phyloP scores from a whole-genome alignment of 2,113 vertebrate species.

The Lophochroa leadbeateri region DNA sequence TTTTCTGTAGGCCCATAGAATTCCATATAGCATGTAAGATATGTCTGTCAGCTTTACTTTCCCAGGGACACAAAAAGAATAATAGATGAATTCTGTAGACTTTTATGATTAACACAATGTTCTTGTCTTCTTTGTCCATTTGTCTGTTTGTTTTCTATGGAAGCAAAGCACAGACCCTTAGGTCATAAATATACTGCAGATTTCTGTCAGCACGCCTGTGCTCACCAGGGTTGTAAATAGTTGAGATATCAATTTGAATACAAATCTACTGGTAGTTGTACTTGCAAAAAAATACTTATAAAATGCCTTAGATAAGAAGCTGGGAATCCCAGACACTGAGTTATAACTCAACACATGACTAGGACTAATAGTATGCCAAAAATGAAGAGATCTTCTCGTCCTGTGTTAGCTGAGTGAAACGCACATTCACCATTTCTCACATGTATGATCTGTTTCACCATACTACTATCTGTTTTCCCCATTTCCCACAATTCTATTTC shows the following conservation, averaged over 20 bases:
- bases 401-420: neutral
- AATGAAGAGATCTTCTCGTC: neutral
- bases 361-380: neutral
- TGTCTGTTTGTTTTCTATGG: neutral
- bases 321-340: neutral
- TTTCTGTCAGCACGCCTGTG: neutral
- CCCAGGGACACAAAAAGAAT: neutral
- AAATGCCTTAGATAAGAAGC: neutral
- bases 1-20: neutral
- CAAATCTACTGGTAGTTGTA: neutral
- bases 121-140: neutral
- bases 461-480: neutral
- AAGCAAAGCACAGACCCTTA: neutral
- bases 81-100: neutral
- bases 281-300: neutral
- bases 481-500: neutral
- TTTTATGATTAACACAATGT: neutral
- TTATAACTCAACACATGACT: neutral
- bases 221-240: neutral
- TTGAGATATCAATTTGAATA: neutral
- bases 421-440: neutral
- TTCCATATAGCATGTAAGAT: neutral
- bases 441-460: neutral
- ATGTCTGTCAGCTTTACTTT: neutral
- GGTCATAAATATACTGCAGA: neutral